Evolutionary conservation across 2,113 vertebrate genomes (phyloP).

Genomic region (Alouatta palliata): DNA sequence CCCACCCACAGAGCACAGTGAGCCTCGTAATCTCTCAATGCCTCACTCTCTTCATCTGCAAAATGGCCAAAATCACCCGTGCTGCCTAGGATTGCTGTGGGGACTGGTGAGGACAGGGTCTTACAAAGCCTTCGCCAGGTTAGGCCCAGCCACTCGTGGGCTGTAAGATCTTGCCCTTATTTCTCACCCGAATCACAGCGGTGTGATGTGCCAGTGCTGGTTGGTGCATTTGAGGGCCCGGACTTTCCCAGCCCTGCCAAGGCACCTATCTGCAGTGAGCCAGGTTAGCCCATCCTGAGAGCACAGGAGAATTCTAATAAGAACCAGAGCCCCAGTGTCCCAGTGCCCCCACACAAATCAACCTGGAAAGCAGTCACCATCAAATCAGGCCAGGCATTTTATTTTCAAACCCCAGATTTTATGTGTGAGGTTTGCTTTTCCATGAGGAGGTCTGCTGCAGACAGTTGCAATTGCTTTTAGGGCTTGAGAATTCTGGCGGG

Average conservation of each 20-base stretch:
- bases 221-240: neutral
- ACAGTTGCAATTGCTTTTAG: neutral
- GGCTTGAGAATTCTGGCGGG: neutral
- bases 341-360: neutral
- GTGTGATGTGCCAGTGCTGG: fast-evolving
- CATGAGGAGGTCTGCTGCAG: neutral
- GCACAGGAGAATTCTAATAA: neutral
- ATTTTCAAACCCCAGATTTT: neutral
- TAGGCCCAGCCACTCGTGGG: neutral
- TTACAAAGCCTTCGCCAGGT: neutral
- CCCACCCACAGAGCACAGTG: neutral
- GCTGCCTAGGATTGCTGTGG: neutral
- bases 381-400: neutral
- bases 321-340: neutral
- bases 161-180: neutral
- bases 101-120: no score
- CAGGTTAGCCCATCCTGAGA: neutral
- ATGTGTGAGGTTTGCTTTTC: neutral
- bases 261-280: neutral
- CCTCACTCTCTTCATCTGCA: neutral
- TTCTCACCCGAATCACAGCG: neutral
- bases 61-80: neutral
- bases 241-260: neutral
- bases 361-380: neutral
- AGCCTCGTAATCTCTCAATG: neutral